Percentiles rank a stretch among this genome's conserved stretches.
These are phyloP conservation scores for Pavo muticus DNA, from an alignment of 2,113 vertebrate species.

Conservation along the genomic window DNA sequence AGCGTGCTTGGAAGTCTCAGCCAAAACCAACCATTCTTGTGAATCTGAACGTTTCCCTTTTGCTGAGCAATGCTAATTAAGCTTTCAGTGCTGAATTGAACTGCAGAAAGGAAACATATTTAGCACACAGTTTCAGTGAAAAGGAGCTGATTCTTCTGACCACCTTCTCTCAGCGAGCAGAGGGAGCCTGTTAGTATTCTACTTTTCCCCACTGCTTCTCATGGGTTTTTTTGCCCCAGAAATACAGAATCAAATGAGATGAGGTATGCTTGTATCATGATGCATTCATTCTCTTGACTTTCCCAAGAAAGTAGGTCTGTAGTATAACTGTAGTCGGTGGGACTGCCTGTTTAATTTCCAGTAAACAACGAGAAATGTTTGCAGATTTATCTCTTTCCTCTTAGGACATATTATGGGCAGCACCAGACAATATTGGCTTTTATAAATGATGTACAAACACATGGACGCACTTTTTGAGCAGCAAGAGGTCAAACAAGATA, in stretches of 20 bases:
- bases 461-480: not conserved
- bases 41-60: not conserved
- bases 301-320: not conserved
- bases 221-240: not conserved
- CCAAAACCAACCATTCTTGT: not conserved
- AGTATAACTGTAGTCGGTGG: too few relatives aligned
- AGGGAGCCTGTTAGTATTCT: not conserved
- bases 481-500: not conserved
- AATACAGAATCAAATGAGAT: not conserved
- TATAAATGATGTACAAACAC: not conserved
- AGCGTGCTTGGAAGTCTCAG: slow-evolving; percentile 7
- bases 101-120: slow-evolving; percentile 19
- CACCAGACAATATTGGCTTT: not conserved
- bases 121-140: not conserved
- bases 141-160: not conserved
- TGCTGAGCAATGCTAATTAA: slow-evolving; percentile 23
- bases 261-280: not conserved
- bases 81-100: slow-evolving; percentile 39
- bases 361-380: not conserved
- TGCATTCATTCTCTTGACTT: not conserved
- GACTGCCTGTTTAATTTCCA: not conserved
- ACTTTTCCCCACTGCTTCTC: not conserved
- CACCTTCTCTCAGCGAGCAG: not conserved
- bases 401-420: not conserved
- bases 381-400: not conserved